Evolutionary conservation across 1,140 invertebrate species (phyloP), one percentile per base, ranked within the genome.

Genomic region (Bombus polaris): DNA sequence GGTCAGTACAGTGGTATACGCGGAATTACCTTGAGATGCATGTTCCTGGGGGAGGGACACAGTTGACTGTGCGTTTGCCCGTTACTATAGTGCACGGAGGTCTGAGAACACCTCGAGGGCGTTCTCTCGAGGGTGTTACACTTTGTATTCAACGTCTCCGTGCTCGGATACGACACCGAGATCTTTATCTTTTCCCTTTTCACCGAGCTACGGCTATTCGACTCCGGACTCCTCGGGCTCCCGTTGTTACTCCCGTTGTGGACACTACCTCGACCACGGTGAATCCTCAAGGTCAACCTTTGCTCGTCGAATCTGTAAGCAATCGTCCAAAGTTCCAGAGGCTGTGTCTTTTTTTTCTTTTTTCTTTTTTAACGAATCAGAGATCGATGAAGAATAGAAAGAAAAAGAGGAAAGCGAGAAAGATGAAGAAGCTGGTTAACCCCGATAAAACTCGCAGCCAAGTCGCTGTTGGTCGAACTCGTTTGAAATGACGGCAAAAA

Each of bases 271-370:
- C 96, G 95, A 8, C 98, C 98, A 13, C 98, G 96, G 94, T 99
- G 99, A 89, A 99, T 99, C 81, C 99, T 96, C 85, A 99, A 94
- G 1, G 98, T 99, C 53, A 99, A 95, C 66, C 98, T 97, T 93
- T 98, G 98, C 92, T 99, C 98, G 88, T 98, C 97, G 91, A 98
- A 97, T 70, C 97, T 95, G 66, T 5, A 10, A 8, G 25, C 18
- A 53, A 22, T 22, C 5, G 47, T 18, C 15, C 47, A 47, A 5
- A 47, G 15, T 18, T 18, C 0, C 47, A 18, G 15, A 47, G 5
- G 47, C 47, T 47, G 47, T 4, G 44, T 47, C 15, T 15, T 2
- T 44, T 25, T 10, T 32, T 10, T 59, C 22, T 10, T 9, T 28
- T 3, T 59, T 59, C 28, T n/a, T 62, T 42, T 15, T 72, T 5